Base-by-base conservation (phyloP, 35 echinoderm and acorn worm genomes). In the Chiridota heheva region DNA sequence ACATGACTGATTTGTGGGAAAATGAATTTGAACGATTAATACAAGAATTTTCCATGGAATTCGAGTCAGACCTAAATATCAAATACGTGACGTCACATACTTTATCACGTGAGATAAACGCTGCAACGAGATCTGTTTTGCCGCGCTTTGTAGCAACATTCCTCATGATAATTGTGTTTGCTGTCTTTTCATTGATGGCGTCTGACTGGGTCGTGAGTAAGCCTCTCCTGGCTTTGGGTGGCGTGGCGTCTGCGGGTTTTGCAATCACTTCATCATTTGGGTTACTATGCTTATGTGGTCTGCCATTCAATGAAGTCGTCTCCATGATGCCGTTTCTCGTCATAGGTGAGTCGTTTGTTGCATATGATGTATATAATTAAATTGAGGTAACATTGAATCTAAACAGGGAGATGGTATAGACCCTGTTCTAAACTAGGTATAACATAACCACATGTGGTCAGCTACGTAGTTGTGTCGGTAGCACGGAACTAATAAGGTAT, bases 271-370 rank as follows among this genome's bases (percentile, higher is more conserved):
- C 83, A 1, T 86, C 89, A 2, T 58, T 92, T 27, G 89, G 89
- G 17, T 77, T 92, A 13, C 64, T 92, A 26, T 73, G 82, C 82
- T 92, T 81, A 28, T 80, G 82, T 42, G 44, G 76, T 3, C 37
- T 92, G 13, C 36, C 69, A 27, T 92, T 86, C 69, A 86, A 81
- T 36, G 83, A 86, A 42, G 63, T 92, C 2, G 82, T 86, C 2
- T 76, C 82, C 0, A 78, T 85, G 41, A 92, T 92, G 89, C 89
- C 89, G 0, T 92, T 92, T 45, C 76, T 92, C 24, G 83, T 92
- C 47, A 72, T 92, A 15, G 89, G 89, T 92, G 35, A 86, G 89
- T 78, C 40, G n/a, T n/a, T n/a, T n/a, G n/a, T n/a, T n/a, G n/a
- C n/a, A n/a, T n/a, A n/a, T n/a, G n/a, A n/a, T n/a, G n/a, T n/a